Evolutionary conservation across 2,797 vertebrate species (phyloP).

Genomic region (Sebastes elongatus): DNA sequence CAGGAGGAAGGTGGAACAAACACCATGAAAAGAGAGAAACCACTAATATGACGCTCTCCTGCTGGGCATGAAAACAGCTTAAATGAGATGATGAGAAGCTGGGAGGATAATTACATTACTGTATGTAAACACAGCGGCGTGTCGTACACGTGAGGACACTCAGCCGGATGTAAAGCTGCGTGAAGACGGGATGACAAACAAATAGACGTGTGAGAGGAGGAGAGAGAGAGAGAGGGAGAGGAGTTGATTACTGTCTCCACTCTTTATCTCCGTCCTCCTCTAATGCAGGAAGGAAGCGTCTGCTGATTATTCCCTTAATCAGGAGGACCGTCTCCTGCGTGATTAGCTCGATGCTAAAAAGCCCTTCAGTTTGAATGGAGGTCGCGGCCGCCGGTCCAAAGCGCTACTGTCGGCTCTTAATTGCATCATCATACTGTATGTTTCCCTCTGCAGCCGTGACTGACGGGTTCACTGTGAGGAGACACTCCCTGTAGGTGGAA

Average conservation of each 20-base stretch:
- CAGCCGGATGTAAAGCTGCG: neutral
- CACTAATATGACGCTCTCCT: neutral
- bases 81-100: conserved; percentile 2
- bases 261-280: conserved; percentile 41
- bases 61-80: conserved; percentile 6
- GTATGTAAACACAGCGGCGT: neutral
- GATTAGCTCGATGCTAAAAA: conserved; percentile 56
- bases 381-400: neutral
- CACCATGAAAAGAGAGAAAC: neutral
- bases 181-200: no score
- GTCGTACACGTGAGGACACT: no score
- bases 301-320: conserved; percentile 63
- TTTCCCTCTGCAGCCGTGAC: neutral
- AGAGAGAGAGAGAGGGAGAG: neutral
- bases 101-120: conserved; percentile 3
- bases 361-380: conserved; percentile 6
- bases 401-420: conserved; percentile 22
- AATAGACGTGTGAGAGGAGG: neutral
- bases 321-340: conserved; percentile 43
- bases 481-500: neutral
- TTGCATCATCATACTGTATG: conserved; percentile 44
- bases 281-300: conserved; percentile 56
- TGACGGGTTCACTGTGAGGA: neutral
- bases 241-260: conserved; percentile 49
- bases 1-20: neutral